Conservation (phyloP, 2,888 invertebrate genomes). For the Flabesymbios commensalis region DNA sequence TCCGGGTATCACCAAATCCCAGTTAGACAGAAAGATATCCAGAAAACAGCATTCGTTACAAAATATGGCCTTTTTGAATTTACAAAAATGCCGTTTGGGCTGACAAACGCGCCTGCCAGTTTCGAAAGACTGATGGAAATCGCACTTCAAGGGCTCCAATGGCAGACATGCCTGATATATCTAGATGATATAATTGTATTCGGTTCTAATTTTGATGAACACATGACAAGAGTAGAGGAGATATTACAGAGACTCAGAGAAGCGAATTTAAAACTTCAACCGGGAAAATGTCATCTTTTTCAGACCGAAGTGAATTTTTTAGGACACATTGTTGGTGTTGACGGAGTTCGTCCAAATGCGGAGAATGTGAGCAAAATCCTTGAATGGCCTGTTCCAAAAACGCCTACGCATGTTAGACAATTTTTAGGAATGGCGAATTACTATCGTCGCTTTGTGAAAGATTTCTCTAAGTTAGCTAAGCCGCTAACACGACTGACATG, state of each 20-base stretch:
- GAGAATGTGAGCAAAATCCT: constrained; percentile 7
- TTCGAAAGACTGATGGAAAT: background rate
- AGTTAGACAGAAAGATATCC: background rate
- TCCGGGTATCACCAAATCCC: background rate
- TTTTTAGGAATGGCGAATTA: constrained; percentile 11
- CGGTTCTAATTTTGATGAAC: no score
- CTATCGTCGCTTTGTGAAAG: constrained; percentile 7
- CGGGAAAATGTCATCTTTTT: constrained; percentile 15
- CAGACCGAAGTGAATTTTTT: constrained; percentile 11
- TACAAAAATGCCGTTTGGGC: no score
- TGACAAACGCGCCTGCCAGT: no score
- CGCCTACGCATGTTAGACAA: background rate
- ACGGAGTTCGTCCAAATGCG: constrained; percentile 14
- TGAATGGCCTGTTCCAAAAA: constrained; percentile 9
- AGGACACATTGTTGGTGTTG: constrained; percentile 11
- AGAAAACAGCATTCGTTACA: background rate
- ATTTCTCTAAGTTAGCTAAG: constrained; percentile 10
- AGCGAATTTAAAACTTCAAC: no score
- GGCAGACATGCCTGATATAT: no score
- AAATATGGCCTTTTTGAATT: no score
- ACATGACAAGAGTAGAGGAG: background rate
- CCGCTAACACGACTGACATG: constrained; percentile 7
- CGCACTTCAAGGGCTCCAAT: background rate
- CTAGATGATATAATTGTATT: no score
- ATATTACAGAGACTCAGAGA: background rate